Evolutionary conservation across 1,140 invertebrate species (phyloP), one percentile per base, ranked within the genome.

Genomic region (Venustaconcha ellipsiformis): DNA sequence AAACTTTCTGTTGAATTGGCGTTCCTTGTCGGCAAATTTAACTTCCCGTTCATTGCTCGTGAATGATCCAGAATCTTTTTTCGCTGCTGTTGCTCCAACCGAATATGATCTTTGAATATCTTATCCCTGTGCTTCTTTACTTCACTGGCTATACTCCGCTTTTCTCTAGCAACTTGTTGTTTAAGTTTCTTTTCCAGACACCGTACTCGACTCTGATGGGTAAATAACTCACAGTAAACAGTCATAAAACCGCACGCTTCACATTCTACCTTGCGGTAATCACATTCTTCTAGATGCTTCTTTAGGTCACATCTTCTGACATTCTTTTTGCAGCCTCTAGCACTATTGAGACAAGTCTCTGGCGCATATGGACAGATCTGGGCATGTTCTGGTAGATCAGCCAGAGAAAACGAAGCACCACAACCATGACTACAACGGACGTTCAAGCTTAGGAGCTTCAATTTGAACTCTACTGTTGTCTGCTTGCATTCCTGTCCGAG

Each of bases 121-220:
- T 68, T 71, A 57, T 78, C 55, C 48, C 80, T 67, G 67, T 85
- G 83, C 56, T 72, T 67, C 14, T 72, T 78, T 1, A 84, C 80
- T 59, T 84, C 79, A 18, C 58, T 59, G 63, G 79, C 78, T 8
- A 80, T 70, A 8, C 57, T 67, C 58, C 78, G 78, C 14, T 76
- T 55, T 65, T 83, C 82, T 15, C 78, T 60, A n/a, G 81, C 80
- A 14, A 84, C 64, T 71, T 86, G 83, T 57, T 83, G 83, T 20
- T 83, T 80, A 14, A 86, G 71, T 70, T 83, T 85, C 69, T 81
- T 80, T 67, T 84, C 85, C 30, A 86, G 67, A 72, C 85, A 86
- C 30, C 72, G 72, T 15, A 70, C 80, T 62, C 76, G 60, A 70
- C 80, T 86, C 70, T 86, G 85, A 66, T 86, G 85, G 11, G 82